Evolutionary conservation across 1,140 invertebrate genomes (phyloP).

Genomic region (Leptopilina clavipes): DNA sequence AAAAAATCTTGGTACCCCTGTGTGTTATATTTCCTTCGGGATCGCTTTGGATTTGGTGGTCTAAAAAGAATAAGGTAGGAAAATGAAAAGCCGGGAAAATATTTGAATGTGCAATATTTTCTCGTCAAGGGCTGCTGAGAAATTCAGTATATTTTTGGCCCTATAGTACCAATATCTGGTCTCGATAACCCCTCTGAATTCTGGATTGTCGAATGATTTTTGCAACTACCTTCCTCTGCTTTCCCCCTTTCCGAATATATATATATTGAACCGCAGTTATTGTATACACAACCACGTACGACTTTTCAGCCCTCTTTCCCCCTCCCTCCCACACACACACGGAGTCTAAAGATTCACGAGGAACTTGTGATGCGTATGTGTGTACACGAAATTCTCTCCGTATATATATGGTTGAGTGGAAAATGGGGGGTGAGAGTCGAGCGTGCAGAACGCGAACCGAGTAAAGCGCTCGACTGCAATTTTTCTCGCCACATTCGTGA

Average conservation of each 20-base stretch:
- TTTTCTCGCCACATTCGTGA: slow-evolving; percentile 76
- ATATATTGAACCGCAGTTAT: slow-evolving; percentile 13
- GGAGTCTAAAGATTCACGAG: slow-evolving; percentile 24
- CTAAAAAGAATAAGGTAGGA: neutral
- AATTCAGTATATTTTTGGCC: slow-evolving; percentile 23
- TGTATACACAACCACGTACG: slow-evolving; percentile 24
- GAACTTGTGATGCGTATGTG: slow-evolving; percentile 8
- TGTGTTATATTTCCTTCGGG: slow-evolving; percentile 10
- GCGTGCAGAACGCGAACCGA: slow-evolving; percentile 74
- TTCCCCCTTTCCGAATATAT: neutral
- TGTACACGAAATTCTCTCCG: slow-evolving; percentile 12
- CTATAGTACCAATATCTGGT: slow-evolving; percentile 3
- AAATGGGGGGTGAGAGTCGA: slow-evolving; percentile 58
- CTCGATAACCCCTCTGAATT: slow-evolving; percentile 6
- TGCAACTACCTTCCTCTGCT: neutral
- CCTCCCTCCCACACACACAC: neutral
- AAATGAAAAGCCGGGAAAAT: slow-evolving; percentile 11
- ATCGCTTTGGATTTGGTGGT: slow-evolving; percentile 1
- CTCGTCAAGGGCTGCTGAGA: slow-evolving; percentile 11
- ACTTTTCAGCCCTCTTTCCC: neutral
- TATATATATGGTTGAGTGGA: slow-evolving; percentile 37
- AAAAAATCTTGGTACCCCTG: neutral
- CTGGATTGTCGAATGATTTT: slow-evolving; percentile 34
- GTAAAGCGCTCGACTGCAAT: slow-evolving; percentile 75
- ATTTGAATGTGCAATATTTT: slow-evolving; percentile 28